Percentiles rank a stretch among this genome's conserved stretches.
Conservation (phyloP, 2,888 invertebrate species). For the Nematopogon swammerdamellus region DNA sequence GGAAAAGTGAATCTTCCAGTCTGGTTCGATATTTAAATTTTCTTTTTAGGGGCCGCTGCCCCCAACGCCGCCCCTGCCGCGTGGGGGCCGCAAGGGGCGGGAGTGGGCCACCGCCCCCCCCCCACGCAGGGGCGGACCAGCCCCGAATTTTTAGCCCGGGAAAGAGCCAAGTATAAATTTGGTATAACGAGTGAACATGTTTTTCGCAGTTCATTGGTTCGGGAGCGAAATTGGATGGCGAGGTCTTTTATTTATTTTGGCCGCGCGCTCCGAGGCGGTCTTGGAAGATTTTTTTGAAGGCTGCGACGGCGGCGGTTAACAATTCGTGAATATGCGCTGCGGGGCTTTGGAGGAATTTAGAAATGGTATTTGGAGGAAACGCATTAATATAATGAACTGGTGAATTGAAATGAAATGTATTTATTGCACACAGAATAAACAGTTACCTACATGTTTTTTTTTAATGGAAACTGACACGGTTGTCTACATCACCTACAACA, state of each 20-base stretch:
- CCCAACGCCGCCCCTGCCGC: not conserved
- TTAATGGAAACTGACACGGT: too few species aligned
- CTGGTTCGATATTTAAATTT: constrained; percentile 2
- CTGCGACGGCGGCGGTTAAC: too few species aligned
- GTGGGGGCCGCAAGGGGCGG: not conserved
- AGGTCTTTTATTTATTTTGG: not conserved
- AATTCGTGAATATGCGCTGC: too few species aligned
- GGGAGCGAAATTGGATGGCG: not conserved
- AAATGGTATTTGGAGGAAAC: too few species aligned
- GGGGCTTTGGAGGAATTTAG: too few species aligned
- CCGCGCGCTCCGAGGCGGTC: not conserved
- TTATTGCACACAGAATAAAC: too few species aligned
- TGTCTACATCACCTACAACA: too few species aligned
- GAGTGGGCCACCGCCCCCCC: not conserved
- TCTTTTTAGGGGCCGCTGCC: constrained; percentile 2
- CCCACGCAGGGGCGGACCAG: not conserved
- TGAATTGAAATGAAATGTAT: too few species aligned
- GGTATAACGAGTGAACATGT: not conserved
- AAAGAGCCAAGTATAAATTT: not conserved
- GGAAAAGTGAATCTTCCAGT: constrained; percentile 21
- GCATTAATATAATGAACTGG: too few species aligned
- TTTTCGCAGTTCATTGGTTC: constrained; percentile 4
- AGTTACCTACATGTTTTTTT: too few species aligned
- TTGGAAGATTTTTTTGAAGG: too few species aligned
- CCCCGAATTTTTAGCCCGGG: not conserved